These are phyloP conservation scores for Brassicogethes aeneus DNA, from an alignment of 2,888 invertebrate genomes.

Conservation along the genomic window DNA sequence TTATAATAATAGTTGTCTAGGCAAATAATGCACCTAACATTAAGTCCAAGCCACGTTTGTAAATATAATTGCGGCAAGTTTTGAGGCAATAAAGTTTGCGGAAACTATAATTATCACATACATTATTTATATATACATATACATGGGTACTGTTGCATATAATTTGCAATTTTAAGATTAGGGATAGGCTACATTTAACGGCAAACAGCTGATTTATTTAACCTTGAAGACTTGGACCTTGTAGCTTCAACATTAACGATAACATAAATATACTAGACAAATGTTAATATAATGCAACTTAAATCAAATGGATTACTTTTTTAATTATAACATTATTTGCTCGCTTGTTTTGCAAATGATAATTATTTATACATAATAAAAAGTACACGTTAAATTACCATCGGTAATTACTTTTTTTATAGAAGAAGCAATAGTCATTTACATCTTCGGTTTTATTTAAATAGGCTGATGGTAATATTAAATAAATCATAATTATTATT, in stretches of 20 bases:
- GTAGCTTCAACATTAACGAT: constrained; percentile 14
- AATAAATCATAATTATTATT: no score
- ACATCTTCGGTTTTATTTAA: no score
- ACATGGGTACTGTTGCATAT: constrained; percentile 18
- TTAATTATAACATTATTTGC: neutral
- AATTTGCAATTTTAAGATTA: constrained; percentile 26
- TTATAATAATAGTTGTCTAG: no score
- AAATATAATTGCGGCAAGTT: neutral
- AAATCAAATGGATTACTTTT: constrained; percentile 6
- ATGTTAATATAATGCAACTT: no score
- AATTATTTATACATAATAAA: no score
- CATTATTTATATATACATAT: constrained; percentile 15
- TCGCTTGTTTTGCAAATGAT: neutral
- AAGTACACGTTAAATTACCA: no score
- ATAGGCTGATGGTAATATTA: no score
- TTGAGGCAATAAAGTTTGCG: constrained; percentile 8
- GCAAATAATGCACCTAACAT: no score
- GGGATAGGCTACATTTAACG: constrained; percentile 25
- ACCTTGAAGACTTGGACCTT: constrained; percentile 25
- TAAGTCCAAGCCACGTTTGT: neutral
- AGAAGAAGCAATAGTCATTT: no score
- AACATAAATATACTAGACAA: constrained; percentile 9
- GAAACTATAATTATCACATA: constrained; percentile 12
- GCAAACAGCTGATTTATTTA: constrained; percentile 29
- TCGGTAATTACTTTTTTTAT: no score